Base-by-base conservation (phyloP, 1,140 invertebrate species). In the Mycetomoellerius zeteki region DNA sequence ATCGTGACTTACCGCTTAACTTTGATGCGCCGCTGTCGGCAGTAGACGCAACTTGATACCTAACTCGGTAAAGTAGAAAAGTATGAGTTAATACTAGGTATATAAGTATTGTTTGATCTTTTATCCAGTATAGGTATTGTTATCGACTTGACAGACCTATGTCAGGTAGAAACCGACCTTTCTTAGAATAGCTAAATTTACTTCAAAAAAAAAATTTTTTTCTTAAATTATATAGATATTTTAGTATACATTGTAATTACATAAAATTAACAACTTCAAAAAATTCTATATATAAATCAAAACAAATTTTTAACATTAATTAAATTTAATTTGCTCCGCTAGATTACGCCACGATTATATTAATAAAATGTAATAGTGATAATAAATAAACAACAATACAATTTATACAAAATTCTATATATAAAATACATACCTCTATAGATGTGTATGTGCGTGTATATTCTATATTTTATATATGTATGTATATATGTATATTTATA, bases 61-160 rank as follows among this genome's bases (percentile, higher is more conserved):
- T 14, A 84, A 75, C 69, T 75, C 67, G 69, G 14, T 84, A 84
- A 75, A 60, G 56, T 50, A 84, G 80, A 27, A 84, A 84, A 54
- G 3, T 54, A 1, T 0, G 3, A 3, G 14, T 58, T 37, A 24
- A 58, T 50, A 27, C 16, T 21, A 33, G 78, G 24, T 75, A 65
- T 67, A 52, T 71, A 81, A 71, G 50, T 56, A 81, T 56, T 30
- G 65, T 71, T 71, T 43, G 37, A 2, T 56, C 1, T 81, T 0
- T 33, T 71, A 60, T 27, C 54, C 19, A 2, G 2, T 71, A 75
- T 60, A 84, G 27, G n/a, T 50, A 84, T 47, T 47, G 0, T 43
- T 77, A 77, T 75, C 56, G 78, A 82, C 69, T 50, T 60, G n/a
- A 43, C 47, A 30, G 19, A 80, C 16, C 3, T 43, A n/a, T 27